Evolutionary conservation across 1,140 invertebrate genomes (phyloP), one percentile per base, ranked within the genome.

Genomic region (Zaprionus capensis): DNA sequence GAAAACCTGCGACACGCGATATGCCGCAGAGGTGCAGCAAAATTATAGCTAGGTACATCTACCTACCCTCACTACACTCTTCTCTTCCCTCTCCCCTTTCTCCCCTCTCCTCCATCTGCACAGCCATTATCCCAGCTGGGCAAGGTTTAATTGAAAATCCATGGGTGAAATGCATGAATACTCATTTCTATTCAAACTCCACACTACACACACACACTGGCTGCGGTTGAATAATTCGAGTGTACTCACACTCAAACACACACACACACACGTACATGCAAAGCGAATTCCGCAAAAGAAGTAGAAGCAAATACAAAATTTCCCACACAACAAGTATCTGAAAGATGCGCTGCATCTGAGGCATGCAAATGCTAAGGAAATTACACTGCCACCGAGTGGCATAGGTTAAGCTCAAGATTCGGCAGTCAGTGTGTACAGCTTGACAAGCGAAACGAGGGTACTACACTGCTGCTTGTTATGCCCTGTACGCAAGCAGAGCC

Each of bases 251-350:
- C 26, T 14, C 61, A 26, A 24, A 46, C 24, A 3, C 14, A 58
- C 41, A 63, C 24, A 28, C 14, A 24, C 12, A 11, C 26, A 44
- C 24, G 81, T 17, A 78, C 67, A 72, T 61, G 66, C 65, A 77
- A 72, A 78, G 62, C 79, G 28, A 53, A 66, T 41, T 55, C 66
- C 20, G 31, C 71, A 68, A 41, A 62, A 76, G 68, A 63, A 65
- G 44, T 69, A 62, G 71, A 66, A 73, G 59, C 41, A 69, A 57
- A 64, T 22, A 34, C 22, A 68, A 77, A 81, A 56, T 75, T 88
- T 88, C 86, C 85, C 85, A 88, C 86, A 90, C 85, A 81, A n/a
- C 46, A 90, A 88, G 78, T 81, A 71, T 58, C 51, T 69, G 24
- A 57, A 28, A 58, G 80, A 80, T 78, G 71, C 83, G 80, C 77